Conservation (phyloP, 2,888 invertebrate species). For the Cynaeus angustus region DNA sequence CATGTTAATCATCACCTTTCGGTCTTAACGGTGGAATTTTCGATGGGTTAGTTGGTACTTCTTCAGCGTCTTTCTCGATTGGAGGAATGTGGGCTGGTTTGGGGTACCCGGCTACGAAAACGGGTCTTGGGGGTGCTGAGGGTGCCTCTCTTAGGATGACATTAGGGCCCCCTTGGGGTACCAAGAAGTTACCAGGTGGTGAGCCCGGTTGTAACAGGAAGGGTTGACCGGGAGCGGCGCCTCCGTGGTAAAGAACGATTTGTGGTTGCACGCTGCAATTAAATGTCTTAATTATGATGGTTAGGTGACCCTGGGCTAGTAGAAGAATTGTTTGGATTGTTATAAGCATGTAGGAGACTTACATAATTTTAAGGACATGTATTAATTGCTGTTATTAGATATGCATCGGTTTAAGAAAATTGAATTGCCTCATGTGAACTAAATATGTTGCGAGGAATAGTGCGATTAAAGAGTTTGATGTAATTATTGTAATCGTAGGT, state of each 20-base stretch:
- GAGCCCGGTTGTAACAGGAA: conserved; percentile 66
- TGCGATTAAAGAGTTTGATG: no score
- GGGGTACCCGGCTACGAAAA: conserved; percentile 65
- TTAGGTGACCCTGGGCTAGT: conserved; percentile 3
- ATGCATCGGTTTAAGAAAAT: conserved; percentile 17
- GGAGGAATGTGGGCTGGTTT: conserved; percentile 67
- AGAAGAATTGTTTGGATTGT: not conserved
- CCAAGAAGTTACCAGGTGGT: conserved; percentile 66
- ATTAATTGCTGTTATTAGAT: conserved; percentile 24
- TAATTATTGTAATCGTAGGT: no score
- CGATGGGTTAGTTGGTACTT: conserved; percentile 67
- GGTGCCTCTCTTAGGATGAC: conserved; percentile 57
- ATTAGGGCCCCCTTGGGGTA: conserved; percentile 62
- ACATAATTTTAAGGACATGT: conserved; percentile 21
- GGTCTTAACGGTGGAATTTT: conserved; percentile 61
- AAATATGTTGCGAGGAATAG: not conserved
- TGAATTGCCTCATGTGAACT: conserved; percentile 4
- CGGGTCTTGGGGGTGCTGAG: conserved; percentile 56
- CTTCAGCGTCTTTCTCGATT: conserved; percentile 69
- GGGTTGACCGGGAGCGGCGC: conserved; percentile 64
- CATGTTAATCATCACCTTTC: conserved; percentile 34
- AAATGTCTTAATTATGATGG: conserved; percentile 5
- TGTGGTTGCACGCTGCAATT: conserved; percentile 66
- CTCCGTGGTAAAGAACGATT: conserved; percentile 63
- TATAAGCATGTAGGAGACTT: conserved; percentile 11